These are phyloP conservation scores for Blera fallax DNA, from an alignment of 2,888 invertebrate genomes.

Conservation along the genomic window DNA sequence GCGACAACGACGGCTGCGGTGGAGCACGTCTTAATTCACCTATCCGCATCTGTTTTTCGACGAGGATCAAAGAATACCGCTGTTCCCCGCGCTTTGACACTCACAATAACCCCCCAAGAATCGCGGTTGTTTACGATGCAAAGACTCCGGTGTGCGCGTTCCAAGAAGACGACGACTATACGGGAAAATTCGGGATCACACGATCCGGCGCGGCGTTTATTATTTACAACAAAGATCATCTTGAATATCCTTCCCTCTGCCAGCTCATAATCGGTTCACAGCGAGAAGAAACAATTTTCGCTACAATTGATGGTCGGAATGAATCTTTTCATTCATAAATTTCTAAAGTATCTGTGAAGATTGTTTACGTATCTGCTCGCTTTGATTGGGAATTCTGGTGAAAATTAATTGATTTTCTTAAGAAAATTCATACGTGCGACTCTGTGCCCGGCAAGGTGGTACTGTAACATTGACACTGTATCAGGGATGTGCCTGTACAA, in stretches of 20 bases:
- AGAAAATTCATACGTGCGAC: conserved; percentile 16
- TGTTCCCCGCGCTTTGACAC: conserved; percentile 58
- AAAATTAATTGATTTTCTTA: conserved; percentile 63
- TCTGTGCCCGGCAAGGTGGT: neutral
- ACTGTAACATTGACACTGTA: neutral
- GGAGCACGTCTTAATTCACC: conserved; percentile 65
- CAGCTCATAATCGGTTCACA: conserved; percentile 41
- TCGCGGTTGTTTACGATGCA: conserved; percentile 55
- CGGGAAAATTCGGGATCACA: conserved; percentile 39
- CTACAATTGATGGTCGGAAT: conserved; percentile 38
- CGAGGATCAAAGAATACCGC: conserved; percentile 61
- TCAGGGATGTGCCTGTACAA: neutral
- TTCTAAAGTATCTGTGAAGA: conserved; percentile 42
- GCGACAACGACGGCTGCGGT: conserved; percentile 21
- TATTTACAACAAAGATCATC: conserved; percentile 67
- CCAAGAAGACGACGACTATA: conserved; percentile 39
- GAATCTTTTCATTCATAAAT: conserved; percentile 69
- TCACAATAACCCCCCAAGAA: conserved; percentile 44
- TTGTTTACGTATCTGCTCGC: conserved; percentile 58
- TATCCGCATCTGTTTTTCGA: conserved; percentile 60
- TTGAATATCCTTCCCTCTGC: conserved; percentile 13
- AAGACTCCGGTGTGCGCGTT: conserved; percentile 27
- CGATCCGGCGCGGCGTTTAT: conserved; percentile 54
- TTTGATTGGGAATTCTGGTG: conserved; percentile 66
- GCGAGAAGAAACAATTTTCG: conserved; percentile 57